Evolutionary conservation across 2,113 vertebrate species (phyloP).

Genomic region (Pungitius pungitius): DNA sequence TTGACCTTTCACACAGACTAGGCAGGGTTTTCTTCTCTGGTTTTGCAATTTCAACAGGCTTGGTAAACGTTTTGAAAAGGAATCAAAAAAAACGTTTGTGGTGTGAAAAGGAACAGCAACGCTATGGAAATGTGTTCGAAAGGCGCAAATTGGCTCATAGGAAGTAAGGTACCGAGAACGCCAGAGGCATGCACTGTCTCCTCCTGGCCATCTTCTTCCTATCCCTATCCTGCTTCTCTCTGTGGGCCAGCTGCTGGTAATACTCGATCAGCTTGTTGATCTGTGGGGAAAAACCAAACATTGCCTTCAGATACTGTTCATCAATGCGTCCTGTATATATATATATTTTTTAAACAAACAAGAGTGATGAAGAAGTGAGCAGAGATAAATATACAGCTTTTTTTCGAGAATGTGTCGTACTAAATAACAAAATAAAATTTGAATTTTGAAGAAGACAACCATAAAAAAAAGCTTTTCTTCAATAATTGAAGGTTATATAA

Average conservation of each 20-base stretch:
- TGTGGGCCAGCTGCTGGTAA: slow-evolving; percentile 97
- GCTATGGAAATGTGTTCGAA: slow-evolving; percentile 3
- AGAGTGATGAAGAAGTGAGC: neutral
- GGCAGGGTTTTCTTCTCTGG: neutral
- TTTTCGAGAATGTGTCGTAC: neutral
- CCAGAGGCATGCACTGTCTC: slow-evolving; percentile 93
- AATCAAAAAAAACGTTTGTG: no score
- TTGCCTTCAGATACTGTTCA: neutral
- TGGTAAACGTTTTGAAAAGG: neutral
- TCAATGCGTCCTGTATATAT: neutral
- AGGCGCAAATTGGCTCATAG: slow-evolving; percentile 1
- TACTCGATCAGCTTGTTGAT: slow-evolving; percentile 98
- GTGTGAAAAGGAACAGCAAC: slow-evolving; percentile 14
- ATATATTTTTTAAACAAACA: neutral
- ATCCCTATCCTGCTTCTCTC: slow-evolving; percentile 96
- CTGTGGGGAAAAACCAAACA: slow-evolving; percentile 74
- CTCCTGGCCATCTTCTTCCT: slow-evolving; percentile 94
- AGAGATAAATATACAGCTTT: neutral
- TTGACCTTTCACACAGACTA: neutral
- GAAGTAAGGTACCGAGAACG: slow-evolving; percentile 89
- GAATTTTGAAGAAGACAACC: neutral
- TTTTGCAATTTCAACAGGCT: neutral
- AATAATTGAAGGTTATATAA: neutral
- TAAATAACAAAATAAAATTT: neutral
- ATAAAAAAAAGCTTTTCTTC: neutral